phyloP scores from a whole-genome alignment of 2,113 vertebrate genomes.

The Chaetodon trifascialis region DNA sequence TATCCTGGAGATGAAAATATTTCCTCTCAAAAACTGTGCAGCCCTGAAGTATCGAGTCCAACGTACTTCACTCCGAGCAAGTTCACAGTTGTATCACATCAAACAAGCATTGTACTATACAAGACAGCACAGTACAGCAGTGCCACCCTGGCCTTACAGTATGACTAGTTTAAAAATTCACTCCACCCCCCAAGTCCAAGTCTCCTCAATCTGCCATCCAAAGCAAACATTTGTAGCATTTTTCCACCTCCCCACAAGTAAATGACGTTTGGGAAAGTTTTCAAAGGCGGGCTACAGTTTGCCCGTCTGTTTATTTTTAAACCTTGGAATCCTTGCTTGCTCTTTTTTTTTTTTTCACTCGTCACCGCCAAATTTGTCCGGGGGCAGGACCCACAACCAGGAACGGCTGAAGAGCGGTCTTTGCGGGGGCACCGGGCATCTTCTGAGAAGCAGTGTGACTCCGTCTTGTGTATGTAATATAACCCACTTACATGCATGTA shows the following conservation, averaged over 20 bases:
- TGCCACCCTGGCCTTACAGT: constrained; percentile 35
- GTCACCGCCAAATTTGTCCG: constrained; percentile 66
- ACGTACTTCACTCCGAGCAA: not conserved
- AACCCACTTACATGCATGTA: constrained; percentile 52
- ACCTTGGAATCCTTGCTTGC: constrained; percentile 70
- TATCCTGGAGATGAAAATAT: constrained; percentile 6
- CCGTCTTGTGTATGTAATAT: constrained; percentile 39
- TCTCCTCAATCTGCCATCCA: constrained; percentile 47
- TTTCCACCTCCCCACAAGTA: constrained; percentile 67
- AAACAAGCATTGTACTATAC: not conserved
- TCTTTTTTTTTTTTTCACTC: constrained; percentile 41
- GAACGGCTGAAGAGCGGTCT: constrained; percentile 34
- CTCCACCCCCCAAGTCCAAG: constrained; percentile 39
- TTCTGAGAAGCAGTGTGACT: constrained; percentile 31
- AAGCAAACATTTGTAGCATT: constrained; percentile 76
- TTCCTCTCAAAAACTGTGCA: not conserved
- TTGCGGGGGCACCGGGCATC: constrained; percentile 10
- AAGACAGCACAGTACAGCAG: constrained; percentile 11
- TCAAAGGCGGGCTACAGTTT: constrained; percentile 79
- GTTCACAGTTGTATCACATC: not conserved
- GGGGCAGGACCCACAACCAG: constrained; percentile 62
- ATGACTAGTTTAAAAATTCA: constrained; percentile 42
- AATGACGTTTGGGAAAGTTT: constrained; percentile 75
- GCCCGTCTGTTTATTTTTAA: constrained; percentile 84
- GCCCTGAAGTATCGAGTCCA: not conserved